These are phyloP conservation scores for Teleopsis dalmanni DNA, from an alignment of 1,140 invertebrate species.

Conservation along the genomic window DNA sequence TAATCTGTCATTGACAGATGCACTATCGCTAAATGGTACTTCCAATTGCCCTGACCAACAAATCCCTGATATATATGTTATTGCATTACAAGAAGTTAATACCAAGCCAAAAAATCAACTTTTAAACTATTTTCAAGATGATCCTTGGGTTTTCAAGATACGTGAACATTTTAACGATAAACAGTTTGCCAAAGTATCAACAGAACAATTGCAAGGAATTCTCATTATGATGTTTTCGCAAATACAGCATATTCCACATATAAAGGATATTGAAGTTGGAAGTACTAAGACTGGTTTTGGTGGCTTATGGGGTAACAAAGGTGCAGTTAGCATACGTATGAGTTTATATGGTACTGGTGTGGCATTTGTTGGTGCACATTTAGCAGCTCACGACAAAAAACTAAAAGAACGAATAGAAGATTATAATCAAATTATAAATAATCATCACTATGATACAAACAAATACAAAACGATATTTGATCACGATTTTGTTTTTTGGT, in stretches of 20 bases:
- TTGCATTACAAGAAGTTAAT: constrained; percentile 85
- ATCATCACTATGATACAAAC: constrained; percentile 58
- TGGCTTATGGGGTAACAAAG: constrained; percentile 83
- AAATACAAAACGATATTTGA: constrained; percentile 76
- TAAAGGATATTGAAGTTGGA: constrained; percentile 76
- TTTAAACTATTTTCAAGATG: constrained; percentile 71
- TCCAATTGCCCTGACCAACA: constrained; percentile 48
- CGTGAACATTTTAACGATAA: neutral
- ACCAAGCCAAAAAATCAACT: constrained; percentile 74
- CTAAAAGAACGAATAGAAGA: constrained; percentile 75
- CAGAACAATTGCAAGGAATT: constrained; percentile 69
- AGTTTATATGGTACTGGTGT: constrained; percentile 78
- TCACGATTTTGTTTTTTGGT: constrained; percentile 94
- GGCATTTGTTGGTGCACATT: constrained; percentile 80
- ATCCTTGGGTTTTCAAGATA: constrained; percentile 57
- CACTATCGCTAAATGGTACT: constrained; percentile 59
- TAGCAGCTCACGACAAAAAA: constrained; percentile 79
- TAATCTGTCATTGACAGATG: constrained; percentile 55
- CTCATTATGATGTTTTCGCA: constrained; percentile 68
- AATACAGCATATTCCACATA: constrained; percentile 67
- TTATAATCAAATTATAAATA: constrained; percentile 74
- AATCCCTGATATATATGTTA: constrained; percentile 72
- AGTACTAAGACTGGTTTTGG: constrained; percentile 80
- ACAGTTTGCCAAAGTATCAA: constrained; percentile 54
- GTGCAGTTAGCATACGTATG: constrained; percentile 79